These are phyloP conservation scores for Protomyctophum bolini DNA, from an alignment of 2,113 vertebrate genomes.

Conservation along the genomic window DNA sequence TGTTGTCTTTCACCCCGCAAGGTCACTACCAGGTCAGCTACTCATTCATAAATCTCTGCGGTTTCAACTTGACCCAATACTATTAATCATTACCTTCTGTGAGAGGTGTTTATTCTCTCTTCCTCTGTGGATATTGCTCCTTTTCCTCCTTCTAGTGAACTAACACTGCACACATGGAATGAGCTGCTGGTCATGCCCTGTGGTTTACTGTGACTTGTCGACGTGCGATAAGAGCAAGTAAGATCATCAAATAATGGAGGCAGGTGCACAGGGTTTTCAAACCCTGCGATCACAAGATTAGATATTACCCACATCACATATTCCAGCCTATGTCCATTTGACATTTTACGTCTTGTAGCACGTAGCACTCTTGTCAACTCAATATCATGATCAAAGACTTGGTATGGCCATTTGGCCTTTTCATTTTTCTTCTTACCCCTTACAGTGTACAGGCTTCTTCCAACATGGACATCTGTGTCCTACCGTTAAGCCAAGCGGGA, in stretches of 20 bases:
- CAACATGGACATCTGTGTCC: not conserved
- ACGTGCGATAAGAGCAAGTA: too few species aligned
- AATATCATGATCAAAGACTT: too few species aligned
- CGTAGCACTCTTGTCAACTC: too few species aligned
- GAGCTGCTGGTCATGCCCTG: not conserved
- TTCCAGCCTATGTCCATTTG: too few species aligned
- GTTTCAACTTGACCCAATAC: not conserved
- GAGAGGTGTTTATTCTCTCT: not conserved
- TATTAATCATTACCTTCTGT: not conserved
- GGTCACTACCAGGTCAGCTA: constrained; percentile 52
- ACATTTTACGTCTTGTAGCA: not conserved
- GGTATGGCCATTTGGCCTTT: too few species aligned
- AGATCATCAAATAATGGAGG: not conserved
- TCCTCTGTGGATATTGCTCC: not conserved
- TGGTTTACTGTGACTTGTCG: too few species aligned
- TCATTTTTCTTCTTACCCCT: too few species aligned
- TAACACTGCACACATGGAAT: constrained; percentile 5
- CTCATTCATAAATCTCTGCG: constrained; percentile 31
- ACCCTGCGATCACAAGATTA: not conserved
- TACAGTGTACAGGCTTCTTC: too few species aligned
- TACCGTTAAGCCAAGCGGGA: constrained; percentile 4
- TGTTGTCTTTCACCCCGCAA: constrained; percentile 49
- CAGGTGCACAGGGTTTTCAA: not conserved
- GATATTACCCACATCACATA: not conserved
- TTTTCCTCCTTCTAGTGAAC: not conserved